Evolutionary conservation across 2,797 vertebrate genomes (phyloP).

Genomic region (Eidolon dupreanum): DNA sequence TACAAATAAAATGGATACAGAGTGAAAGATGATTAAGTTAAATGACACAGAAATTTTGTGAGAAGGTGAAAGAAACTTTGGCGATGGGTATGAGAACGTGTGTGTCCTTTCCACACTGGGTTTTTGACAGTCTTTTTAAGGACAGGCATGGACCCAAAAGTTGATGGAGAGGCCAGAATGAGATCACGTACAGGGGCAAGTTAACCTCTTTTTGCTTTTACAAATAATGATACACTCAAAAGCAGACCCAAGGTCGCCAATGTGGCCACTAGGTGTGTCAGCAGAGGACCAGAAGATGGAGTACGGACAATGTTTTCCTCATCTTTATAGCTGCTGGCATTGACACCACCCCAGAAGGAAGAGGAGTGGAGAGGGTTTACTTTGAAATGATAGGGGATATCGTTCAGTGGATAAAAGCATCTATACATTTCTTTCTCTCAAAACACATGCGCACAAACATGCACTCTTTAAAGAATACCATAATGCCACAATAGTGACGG

Average conservation of each 20-base stretch:
- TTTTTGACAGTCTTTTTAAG: background rate
- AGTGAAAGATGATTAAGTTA: constrained; percentile 18
- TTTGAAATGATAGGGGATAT: constrained; percentile 22
- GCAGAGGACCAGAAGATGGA: constrained; percentile 76
- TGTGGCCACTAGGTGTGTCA: constrained; percentile 69
- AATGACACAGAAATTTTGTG: background rate
- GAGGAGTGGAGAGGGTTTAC: background rate
- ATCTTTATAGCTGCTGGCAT: constrained; percentile 68
- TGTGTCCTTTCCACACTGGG: background rate
- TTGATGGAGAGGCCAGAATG: constrained; percentile 26
- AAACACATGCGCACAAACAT: no score
- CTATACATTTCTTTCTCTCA: background rate
- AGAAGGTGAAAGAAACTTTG: background rate
- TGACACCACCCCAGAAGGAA: background rate
- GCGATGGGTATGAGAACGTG: background rate
- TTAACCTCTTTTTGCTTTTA: constrained; percentile 74
- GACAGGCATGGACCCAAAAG: constrained; percentile 1
- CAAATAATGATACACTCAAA: constrained; percentile 78
- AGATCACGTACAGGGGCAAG: background rate
- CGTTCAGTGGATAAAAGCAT: background rate
- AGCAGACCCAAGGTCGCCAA: constrained; percentile 75
- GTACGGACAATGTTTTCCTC: constrained; percentile 68
- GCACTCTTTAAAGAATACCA: background rate
- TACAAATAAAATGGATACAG: constrained; percentile 30
- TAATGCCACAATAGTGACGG: background rate